Evolutionary conservation across 2,797 vertebrate species (phyloP).

Genomic region (Mormyrops boulengeri): DNA sequence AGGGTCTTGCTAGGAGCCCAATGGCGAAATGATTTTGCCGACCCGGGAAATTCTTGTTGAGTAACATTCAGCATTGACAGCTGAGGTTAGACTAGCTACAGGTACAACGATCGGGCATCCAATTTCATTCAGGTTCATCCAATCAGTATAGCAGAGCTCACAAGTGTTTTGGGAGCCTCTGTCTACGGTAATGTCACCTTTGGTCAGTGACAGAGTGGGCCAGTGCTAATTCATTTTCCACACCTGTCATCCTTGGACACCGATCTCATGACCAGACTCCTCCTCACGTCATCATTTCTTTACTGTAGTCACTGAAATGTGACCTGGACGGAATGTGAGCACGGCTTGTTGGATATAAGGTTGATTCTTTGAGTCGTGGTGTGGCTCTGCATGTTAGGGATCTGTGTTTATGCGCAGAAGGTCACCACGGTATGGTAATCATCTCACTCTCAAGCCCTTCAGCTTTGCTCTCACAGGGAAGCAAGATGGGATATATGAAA

Average conservation of each 20-base stretch:
- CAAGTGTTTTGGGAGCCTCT: background rate
- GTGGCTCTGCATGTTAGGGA: background rate
- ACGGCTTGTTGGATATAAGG: background rate
- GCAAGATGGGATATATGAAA: background rate
- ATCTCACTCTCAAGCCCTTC: background rate
- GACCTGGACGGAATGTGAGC: background rate
- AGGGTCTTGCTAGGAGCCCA: background rate
- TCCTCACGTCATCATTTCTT: background rate
- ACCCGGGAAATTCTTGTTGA: background rate
- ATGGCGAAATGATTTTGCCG: background rate
- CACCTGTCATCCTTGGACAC: background rate
- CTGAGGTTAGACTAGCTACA: background rate
- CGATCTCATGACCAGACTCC: background rate
- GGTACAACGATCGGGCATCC: background rate
- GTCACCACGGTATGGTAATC: background rate
- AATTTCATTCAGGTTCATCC: background rate
- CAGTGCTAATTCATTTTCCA: background rate
- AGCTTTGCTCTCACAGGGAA: background rate
- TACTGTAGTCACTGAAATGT: background rate
- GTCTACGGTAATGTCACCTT: background rate
- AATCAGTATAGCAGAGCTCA: background rate
- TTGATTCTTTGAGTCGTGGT: background rate
- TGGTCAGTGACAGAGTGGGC: background rate
- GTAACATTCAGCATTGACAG: background rate
- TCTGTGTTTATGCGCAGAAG: background rate